Evolutionary conservation across 2,113 vertebrate species (phyloP), one percentile per base, ranked within the genome.

Genomic region (Xiphophorus hellerii): DNA sequence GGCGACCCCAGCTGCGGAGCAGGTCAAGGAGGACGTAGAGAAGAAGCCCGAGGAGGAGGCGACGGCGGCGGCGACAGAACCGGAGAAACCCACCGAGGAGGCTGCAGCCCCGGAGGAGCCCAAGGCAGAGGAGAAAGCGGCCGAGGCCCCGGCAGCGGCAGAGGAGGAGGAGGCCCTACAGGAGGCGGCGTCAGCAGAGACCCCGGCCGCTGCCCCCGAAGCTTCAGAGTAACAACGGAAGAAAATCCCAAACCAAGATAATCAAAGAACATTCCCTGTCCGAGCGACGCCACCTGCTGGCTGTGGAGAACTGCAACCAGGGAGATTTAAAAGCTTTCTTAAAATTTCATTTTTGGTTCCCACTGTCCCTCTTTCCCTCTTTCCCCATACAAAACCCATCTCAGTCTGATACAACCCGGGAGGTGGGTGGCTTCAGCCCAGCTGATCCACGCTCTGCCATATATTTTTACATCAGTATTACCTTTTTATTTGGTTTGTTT

Each of bases 401-500:
- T 95, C 90, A 83, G 73, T 93, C 94, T 94, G 93, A 95, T 95
- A 90, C 92, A 93, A 93, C 93, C 94, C 62, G 92, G 89, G 87
- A 94, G 94, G 84, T 77, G 88, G 84, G 90, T 93, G 94, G 95
- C 91, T 92, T 93, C 87, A 81, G 86, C 28, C 83, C 82, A 69
- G 89, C 89, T 82, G 69, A 85, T 78, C 85, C 79, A 90, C 89
- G 73, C 91, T 92, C 94, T 88, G 93, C 94, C 95, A 91, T 93
- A 90, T 94, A 91, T 79, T 91, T 96, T 96, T 94, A 91, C 94
- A 96, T 96, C 96, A 97, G 97, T 98, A 96, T 99, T 98, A 97
- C 92, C 37, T 92, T 86, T 95, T 86, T 95, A 93, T 82, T 67
- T 67, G 37, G 35, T 66, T 67, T 42, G n/a, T 67, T 67, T 67